These are phyloP conservation scores for Ailuropoda melanoleuca DNA, from an alignment of 2,113 vertebrate species.

Conservation along the genomic window DNA sequence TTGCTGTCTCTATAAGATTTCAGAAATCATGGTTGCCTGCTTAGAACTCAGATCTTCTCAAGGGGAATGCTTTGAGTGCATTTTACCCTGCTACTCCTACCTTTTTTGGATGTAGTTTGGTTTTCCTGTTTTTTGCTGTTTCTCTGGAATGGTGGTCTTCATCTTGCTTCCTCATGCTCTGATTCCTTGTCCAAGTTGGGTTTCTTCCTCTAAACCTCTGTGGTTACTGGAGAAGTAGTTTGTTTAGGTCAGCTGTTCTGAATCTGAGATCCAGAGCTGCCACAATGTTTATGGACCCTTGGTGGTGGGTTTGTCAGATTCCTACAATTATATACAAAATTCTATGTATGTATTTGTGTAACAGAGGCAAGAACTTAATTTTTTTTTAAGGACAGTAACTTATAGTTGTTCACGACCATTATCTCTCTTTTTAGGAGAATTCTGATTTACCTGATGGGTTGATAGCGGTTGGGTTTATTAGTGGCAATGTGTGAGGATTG, in stretches of 20 bases:
- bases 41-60: not conserved
- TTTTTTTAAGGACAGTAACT: not conserved
- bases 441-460: not conserved
- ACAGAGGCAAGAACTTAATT: not conserved
- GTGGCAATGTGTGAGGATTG: not conserved
- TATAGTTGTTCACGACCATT: not conserved
- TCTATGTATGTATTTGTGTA: not conserved
- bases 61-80: not conserved
- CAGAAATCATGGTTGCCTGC: not conserved
- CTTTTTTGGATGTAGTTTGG: not conserved
- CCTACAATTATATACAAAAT: not conserved
- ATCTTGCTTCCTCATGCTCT: not conserved
- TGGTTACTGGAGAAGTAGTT: not conserved
- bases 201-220: not conserved
- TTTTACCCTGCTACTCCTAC: not conserved
- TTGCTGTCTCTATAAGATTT: not conserved
- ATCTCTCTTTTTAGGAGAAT: not conserved
- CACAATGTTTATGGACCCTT: not conserved
- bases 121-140: rapidly evolving
- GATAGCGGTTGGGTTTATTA: not conserved
- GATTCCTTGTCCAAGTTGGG: not conserved
- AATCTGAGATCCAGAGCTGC: rapidly evolving
- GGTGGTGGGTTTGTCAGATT: not conserved
- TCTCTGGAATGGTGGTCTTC: not conserved
- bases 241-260: not conserved